Evolutionary conservation across 2,888 invertebrate genomes (phyloP).

Genomic region (Boloria euphrosyne): DNA sequence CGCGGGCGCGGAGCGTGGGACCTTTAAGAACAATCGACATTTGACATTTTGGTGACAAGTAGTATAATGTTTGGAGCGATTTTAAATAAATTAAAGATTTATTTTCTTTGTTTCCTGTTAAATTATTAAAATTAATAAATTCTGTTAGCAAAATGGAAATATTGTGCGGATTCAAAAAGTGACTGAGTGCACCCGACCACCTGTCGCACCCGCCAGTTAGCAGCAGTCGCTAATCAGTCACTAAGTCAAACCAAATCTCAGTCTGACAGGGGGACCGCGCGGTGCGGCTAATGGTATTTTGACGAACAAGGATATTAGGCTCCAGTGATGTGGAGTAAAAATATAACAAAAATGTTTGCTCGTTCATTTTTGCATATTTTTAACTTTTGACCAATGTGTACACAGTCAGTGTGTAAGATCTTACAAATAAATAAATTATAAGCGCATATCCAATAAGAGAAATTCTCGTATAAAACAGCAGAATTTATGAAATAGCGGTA

Average conservation of each 20-base stretch:
- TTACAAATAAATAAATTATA: constrained; percentile 64
- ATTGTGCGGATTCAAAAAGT: constrained; percentile 64
- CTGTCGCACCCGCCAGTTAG: constrained; percentile 69
- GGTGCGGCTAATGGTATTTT: constrained; percentile 68
- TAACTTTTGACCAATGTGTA: background rate
- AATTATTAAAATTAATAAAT: background rate
- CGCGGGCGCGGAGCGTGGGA: constrained; percentile 73
- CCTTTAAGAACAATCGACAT: constrained; percentile 61
- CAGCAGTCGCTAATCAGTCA: constrained; percentile 80
- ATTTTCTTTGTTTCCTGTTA: background rate
- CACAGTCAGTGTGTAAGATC: too few species aligned
- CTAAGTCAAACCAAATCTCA: constrained; percentile 78
- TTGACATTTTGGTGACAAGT: constrained; percentile 59
- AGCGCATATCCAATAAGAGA: constrained; percentile 60
- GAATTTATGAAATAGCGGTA: constrained; percentile 74
- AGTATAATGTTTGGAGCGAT: constrained; percentile 25
- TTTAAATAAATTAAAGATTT: background rate
- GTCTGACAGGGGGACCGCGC: constrained; percentile 47
- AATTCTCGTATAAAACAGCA: constrained; percentile 71
- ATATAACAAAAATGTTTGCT: background rate
- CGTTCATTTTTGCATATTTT: background rate
- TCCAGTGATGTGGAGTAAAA: constrained; percentile 45
- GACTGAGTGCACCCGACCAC: constrained; percentile 74
- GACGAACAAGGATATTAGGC: constrained; percentile 67
- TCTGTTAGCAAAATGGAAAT: constrained; percentile 8